Conservation (phyloP, 2,797 vertebrate genomes). For the Loris lydekkerianus region DNA sequence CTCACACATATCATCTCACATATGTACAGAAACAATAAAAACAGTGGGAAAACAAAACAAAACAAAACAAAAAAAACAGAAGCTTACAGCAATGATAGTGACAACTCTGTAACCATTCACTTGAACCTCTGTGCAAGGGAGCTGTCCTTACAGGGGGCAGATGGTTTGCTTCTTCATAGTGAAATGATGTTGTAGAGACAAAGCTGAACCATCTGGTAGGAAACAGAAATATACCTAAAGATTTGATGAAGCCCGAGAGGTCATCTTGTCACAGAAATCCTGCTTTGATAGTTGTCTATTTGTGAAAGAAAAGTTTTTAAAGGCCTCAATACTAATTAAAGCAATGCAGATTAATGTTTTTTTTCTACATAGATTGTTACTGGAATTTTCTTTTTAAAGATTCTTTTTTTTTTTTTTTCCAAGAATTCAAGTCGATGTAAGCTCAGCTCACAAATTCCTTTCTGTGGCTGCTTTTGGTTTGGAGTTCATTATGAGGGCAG, state of each 20-base stretch:
- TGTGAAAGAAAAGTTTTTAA: conserved; percentile 8
- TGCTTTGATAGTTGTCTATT: conserved; percentile 58
- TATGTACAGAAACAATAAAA: accelerated
- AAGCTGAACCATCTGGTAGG: not conserved
- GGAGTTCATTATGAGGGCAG: conserved; percentile 82
- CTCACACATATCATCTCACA: not conserved
- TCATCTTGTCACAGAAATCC: conserved; percentile 47
- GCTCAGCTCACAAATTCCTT: conserved; percentile 71
- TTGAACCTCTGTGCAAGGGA: not conserved
- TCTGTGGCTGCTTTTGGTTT: conserved; percentile 75
- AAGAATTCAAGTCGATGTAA: conserved; percentile 74
- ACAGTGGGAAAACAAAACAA: too few relatives aligned
- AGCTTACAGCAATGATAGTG: not conserved
- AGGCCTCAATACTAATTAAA: conserved; percentile 35
- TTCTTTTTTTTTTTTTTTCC: conserved; percentile 75
- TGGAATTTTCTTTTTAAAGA: conserved; percentile 80
- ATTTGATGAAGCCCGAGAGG: not conserved
- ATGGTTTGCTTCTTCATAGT: not conserved
- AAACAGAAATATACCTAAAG: not conserved
- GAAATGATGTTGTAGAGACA: not conserved
- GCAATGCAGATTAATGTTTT: conserved; percentile 66
- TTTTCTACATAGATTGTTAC: conserved; percentile 68
- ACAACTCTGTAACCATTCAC: not conserved
- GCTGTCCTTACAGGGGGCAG: not conserved
- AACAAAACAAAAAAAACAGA: not conserved